Evolutionary conservation across 2,888 invertebrate genomes (phyloP).

Genomic region (Sipha maydis): DNA sequence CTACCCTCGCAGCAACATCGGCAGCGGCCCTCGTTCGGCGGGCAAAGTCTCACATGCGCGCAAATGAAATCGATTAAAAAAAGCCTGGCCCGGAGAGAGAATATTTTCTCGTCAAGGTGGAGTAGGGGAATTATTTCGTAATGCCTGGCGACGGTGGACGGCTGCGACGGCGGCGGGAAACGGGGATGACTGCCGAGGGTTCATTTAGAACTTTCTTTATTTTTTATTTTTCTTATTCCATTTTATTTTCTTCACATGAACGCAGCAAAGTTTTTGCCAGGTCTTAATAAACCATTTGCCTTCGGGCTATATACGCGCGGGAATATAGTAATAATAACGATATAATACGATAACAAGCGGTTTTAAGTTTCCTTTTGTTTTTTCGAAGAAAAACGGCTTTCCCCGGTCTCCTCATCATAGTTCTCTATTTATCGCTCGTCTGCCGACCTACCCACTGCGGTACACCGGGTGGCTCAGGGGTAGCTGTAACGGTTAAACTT

Average conservation of each 20-base stretch:
- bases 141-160: slow-evolving; percentile 49
- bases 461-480: not conserved
- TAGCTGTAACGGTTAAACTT: slow-evolving; percentile 47
- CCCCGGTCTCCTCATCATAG: not conserved
- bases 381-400: slow-evolving; percentile 61
- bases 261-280: slow-evolving; percentile 58
- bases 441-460: not conserved
- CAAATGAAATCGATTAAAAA: slow-evolving; percentile 78
- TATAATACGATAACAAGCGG: slow-evolving; percentile 62
- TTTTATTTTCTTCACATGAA: slow-evolving; percentile 62
- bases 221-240: slow-evolving; percentile 19
- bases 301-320: slow-evolving; percentile 29
- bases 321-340: slow-evolving; percentile 56
- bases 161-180: not conserved
- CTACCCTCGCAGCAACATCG: not conserved
- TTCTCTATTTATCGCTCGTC: slow-evolving; percentile 6
- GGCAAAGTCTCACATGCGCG: slow-evolving; percentile 71
- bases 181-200: slow-evolving; percentile 51
- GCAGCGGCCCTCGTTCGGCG: slow-evolving; percentile 43
- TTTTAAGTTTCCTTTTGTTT: slow-evolving; percentile 62
- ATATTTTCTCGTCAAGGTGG: slow-evolving; percentile 60
- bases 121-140: slow-evolving; percentile 59
- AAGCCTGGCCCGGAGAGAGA: slow-evolving; percentile 56
- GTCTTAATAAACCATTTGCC: slow-evolving; percentile 58
- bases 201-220: slow-evolving; percentile 60